phyloP scores from a whole-genome alignment of 2,113 vertebrate species.

The Podocnemis expansa region DNA sequence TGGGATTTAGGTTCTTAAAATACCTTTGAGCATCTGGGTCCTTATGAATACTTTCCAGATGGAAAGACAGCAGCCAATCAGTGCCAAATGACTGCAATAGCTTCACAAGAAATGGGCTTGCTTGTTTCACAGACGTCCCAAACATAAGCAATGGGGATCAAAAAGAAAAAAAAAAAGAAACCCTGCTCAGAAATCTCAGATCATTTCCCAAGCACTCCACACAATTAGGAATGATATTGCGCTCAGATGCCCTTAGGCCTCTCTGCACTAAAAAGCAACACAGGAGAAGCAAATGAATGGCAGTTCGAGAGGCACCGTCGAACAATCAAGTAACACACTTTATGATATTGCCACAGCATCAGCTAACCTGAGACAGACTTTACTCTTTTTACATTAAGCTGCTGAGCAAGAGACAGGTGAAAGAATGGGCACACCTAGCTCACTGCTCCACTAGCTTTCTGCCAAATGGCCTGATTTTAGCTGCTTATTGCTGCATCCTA shows the following conservation, averaged over 20 bases:
- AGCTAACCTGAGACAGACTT: no score
- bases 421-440: background rate
- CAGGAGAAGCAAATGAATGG: accelerated
- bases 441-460: background rate
- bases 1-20: no score
- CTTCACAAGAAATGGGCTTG: background rate
- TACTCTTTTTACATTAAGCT: background rate
- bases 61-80: no score
- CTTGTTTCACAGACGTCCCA: background rate
- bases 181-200: background rate
- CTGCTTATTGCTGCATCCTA: background rate
- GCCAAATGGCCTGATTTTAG: background rate
- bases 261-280: accelerated
- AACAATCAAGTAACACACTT: background rate
- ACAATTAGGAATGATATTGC: background rate
- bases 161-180: background rate
- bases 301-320: background rate
- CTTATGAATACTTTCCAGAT: no score
- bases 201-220: background rate
- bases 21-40: no score
- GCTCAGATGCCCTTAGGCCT: accelerated
- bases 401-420: background rate
- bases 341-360: background rate
- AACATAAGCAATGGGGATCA: background rate
- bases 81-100: no score